phyloP scores from a whole-genome alignment of 37 sponge, comb jelly and placozoan species.

The Sycon ciliatum region DNA sequence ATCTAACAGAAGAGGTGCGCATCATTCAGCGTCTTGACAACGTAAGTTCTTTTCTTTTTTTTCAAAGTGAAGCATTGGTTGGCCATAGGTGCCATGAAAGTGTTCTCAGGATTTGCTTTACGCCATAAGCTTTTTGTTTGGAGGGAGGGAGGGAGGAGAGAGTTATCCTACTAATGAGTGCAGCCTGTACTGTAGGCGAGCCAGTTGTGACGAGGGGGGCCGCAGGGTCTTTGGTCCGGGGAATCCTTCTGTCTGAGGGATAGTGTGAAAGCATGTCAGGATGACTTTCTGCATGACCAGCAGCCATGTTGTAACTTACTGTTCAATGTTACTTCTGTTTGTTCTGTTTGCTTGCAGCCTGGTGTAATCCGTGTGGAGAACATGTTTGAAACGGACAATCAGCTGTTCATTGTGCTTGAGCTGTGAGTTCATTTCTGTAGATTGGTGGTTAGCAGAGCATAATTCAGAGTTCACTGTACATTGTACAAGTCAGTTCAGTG shows the following conservation, averaged over 20 bases:
- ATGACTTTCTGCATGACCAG: background rate
- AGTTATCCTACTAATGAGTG: too few species aligned
- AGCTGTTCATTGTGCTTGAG: constrained; percentile 76
- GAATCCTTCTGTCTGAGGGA: background rate
- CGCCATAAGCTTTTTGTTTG: too few species aligned
- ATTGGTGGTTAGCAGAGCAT: too few species aligned
- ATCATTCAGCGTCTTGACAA: too few species aligned
- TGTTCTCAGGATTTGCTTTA: too few species aligned
- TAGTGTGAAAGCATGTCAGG: background rate
- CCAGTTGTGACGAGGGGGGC: background rate
- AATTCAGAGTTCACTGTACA: too few species aligned
- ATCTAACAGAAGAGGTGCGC: too few species aligned
- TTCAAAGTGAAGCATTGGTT: too few species aligned
- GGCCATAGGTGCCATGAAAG: too few species aligned
- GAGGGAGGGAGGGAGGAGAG: too few species aligned
- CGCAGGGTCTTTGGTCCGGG: background rate
- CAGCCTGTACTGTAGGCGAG: constrained; percentile 28
- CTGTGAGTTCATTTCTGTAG: constrained; percentile 62
- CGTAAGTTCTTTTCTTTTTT: too few species aligned
- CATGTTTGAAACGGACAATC: constrained; percentile 46
- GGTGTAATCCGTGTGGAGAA: constrained; percentile 68
- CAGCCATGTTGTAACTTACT: background rate
- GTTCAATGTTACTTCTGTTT: background rate
- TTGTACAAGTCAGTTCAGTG: too few species aligned
- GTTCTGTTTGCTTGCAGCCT: constrained; percentile 34